Base-by-base conservation (phyloP, 2,888 invertebrate genomes). In the Stenodera caucasica region DNA sequence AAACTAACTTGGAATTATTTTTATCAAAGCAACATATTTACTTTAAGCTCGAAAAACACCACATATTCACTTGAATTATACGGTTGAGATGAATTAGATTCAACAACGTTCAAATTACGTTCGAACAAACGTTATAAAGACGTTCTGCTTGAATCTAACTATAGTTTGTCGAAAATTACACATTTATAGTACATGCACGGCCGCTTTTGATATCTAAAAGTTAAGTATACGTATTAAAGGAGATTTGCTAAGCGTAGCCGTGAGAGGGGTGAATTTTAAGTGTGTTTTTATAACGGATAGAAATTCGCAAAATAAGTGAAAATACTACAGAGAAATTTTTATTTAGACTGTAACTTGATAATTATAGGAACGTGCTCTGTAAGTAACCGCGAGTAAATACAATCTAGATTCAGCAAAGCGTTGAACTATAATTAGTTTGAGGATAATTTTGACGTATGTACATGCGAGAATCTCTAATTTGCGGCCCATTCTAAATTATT, bases 401-500 rank as follows among this genome's bases (percentile, higher is more conserved):
- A 69, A 65, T 72, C n/a, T n/a, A 26, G 69, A 72, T 73, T 74
- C 75, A 63, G 59, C 69, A 67, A 70, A 75, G 71, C n/a, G n/a
- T n/a, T 70, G 70, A 71, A 70, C 72, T 69, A 73, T 73, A 74
- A 75, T 75, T 74, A 72, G 70, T 64, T 14, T 1, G n/a, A 66
- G 60, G 21, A 65, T 61, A 60, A 64, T 63, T 55, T 66, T 58
- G 69, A 66, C 71, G 70, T 71, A 72, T 70, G 70, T n/a, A n/a
- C n/a, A n/a, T n/a, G n/a, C n/a, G n/a, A n/a, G n/a, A 63, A 54
- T 52, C 60, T 56, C 60, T 59, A 59, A 53, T 26, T 26, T 7
- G 26, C n/a, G n/a, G n/a, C n/a, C n/a, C n/a, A n/a, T n/a, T n/a
- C n/a, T n/a, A n/a, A n/a, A n/a, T n/a, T n/a, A n/a, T n/a, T n/a